Percentiles rank a stretch among this genome's conserved stretches.
phyloP scores from a whole-genome alignment of 2,888 invertebrate species.

The Drosophila paucipuncta region DNA sequence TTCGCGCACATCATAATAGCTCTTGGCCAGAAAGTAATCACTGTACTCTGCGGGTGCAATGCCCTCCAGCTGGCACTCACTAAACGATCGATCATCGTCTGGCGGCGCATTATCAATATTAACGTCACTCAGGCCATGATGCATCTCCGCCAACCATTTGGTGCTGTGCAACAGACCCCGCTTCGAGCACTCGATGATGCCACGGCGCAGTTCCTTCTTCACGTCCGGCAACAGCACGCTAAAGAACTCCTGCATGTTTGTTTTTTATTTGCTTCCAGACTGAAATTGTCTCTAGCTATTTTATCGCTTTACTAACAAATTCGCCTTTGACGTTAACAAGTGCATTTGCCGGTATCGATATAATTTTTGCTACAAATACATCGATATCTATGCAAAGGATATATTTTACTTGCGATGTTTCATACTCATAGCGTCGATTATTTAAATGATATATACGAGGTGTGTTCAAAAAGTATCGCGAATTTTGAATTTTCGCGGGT shows the following conservation, averaged over 20 bases:
- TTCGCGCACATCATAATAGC: constrained; percentile 95
- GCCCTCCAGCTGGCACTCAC: constrained; percentile 68
- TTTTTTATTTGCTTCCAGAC: background rate
- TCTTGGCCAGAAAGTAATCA: constrained; percentile 93
- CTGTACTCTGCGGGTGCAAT: constrained; percentile 86
- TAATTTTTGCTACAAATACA: background rate
- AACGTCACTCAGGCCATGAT: constrained; percentile 90
- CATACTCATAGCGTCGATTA: background rate
- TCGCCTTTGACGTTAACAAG: constrained; percentile 44
- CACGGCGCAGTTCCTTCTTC: constrained; percentile 88
- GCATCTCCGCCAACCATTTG: constrained; percentile 96
- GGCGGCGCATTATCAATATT: constrained; percentile 81
- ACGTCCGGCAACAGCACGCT: constrained; percentile 87
- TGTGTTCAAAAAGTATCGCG: no score
- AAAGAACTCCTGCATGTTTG: constrained; percentile 76
- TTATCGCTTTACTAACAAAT: constrained; percentile 3
- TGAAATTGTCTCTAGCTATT: background rate
- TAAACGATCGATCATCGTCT: constrained; percentile 56
- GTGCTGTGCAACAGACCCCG: constrained; percentile 92
- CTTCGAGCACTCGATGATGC: constrained; percentile 91
- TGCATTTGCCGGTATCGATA: constrained; percentile 52
- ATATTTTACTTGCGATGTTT: background rate
- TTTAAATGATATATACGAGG: background rate
- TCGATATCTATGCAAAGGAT: constrained; percentile 8
- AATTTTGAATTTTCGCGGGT: no score